phyloP scores from a whole-genome alignment of 1,140 invertebrate genomes.

The Orchestia grillus region DNA sequence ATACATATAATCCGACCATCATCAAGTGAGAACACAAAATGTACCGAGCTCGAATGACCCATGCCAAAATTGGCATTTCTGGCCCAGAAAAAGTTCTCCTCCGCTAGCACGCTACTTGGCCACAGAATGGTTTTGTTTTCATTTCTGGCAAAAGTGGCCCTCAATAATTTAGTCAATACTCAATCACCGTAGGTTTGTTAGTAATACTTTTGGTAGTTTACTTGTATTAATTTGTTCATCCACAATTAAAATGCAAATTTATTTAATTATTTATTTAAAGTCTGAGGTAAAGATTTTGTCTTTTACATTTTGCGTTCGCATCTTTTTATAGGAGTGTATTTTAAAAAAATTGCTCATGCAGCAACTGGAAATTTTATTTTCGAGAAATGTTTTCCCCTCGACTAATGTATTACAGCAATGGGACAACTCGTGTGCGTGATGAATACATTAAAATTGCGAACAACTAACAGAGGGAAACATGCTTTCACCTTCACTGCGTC shows the following conservation, averaged over 20 bases:
- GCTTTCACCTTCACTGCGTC: background rate
- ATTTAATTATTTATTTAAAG: no score
- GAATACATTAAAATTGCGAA: background rate
- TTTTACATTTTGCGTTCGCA: no score
- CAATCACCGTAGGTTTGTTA: background rate
- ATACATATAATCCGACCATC: background rate
- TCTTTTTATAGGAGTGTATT: no score
- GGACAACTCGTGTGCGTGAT: no score
- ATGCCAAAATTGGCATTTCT: background rate
- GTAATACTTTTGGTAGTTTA: background rate
- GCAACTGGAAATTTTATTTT: no score
- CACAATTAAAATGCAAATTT: no score
- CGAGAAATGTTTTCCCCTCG: no score
- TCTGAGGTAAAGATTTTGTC: no score
- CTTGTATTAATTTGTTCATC: background rate
- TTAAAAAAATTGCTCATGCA: no score
- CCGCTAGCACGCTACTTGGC: background rate
- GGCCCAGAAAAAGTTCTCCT: background rate
- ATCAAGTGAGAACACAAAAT: background rate
- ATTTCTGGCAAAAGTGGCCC: no score
- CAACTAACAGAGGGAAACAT: background rate
- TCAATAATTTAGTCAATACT: background rate
- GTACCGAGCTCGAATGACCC: background rate
- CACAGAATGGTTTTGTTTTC: background rate
- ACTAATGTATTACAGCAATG: no score